Evolutionary conservation across 2,797 vertebrate species (phyloP), one percentile per base, ranked within the genome.

Genomic region (Psittacula echo): DNA sequence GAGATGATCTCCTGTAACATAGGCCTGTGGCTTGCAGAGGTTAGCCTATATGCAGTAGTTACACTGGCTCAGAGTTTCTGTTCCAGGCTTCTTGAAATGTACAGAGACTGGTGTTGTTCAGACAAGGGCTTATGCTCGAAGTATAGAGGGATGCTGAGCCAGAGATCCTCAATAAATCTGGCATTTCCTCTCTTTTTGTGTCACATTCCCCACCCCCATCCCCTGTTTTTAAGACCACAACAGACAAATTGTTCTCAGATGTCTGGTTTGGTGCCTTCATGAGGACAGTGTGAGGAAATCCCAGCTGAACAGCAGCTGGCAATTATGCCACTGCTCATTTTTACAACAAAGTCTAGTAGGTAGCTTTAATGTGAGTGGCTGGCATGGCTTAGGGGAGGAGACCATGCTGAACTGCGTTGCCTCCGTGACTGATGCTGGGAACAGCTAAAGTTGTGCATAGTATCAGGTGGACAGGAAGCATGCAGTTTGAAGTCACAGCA

Each of bases 241-340:
- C 85, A 71, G n/a, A 87, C 26, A 84, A 81, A 74, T 77, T 91
- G 53, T 82, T 96, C 77, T 94, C 93, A 91, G 68, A 78, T 89
- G 62, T 83, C 93, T 87, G 88, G 74, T 83, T 91, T 89, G 56
- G 34, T 85, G 81, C 79, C 44, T 80, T 90, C 26, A 20, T 54
- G 34, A 89, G 60, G 62, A 85, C 66, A 79, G 64, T 27, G 27
- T 58, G 53, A 94, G 66, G 83, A 94, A 92, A 75, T 82, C 60
- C 65, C 94, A 93, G 83, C 68, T 92, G 94, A 91, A 64, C 22
- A 89, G 56, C 90, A 92, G 56, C 84, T 95, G 86, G 60, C 48
- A 74, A 20, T 45, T 22, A 81, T 90, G 71, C 71, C 67, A 64
- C 41, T 83, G 41, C 41, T 89, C 29, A 42, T 61, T 90, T 91